Evolutionary conservation across 2,888 invertebrate genomes (phyloP).

Genomic region (Gerosis bhagava): DNA sequence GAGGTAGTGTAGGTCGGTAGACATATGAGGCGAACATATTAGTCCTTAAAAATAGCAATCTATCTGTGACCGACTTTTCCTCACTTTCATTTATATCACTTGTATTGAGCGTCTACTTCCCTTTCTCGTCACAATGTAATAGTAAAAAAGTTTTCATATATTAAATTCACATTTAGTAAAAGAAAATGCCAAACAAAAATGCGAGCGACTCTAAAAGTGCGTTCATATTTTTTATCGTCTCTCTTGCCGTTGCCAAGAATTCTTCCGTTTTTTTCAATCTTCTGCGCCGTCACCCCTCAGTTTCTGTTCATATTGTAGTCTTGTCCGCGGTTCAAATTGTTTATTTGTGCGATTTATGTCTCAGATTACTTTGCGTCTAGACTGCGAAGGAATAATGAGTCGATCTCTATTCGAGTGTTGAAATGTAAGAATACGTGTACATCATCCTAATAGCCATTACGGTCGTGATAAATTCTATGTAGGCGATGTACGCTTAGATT

Average conservation of each 20-base stretch:
- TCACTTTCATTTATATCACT: no score
- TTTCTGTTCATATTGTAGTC: slow-evolving; percentile 13
- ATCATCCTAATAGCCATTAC: slow-evolving; percentile 30
- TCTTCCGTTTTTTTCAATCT: slow-evolving; percentile 25
- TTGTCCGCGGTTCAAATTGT: slow-evolving; percentile 32
- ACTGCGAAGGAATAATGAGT: slow-evolving; percentile 41
- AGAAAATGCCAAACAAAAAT: no score
- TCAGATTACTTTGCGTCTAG: slow-evolving; percentile 46
- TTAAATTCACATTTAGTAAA: no score
- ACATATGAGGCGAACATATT: no score
- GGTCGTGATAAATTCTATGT: slow-evolving; percentile 5
- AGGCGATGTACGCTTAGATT: slow-evolving; percentile 1
- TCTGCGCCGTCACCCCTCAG: slow-evolving; percentile 23
- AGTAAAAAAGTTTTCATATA: no score
- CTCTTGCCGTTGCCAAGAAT: slow-evolving; percentile 5
- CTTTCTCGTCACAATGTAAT: no score
- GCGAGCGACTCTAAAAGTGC: no score
- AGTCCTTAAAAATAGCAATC: no score
- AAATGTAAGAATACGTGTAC: slow-evolving; percentile 31
- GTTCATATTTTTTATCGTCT: no score
- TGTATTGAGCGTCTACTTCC: no score
- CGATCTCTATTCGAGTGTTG: slow-evolving; percentile 47
- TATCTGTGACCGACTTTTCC: no score
- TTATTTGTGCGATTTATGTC: slow-evolving; percentile 45
- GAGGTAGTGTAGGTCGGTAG: no score